Evolutionary conservation across 1,140 invertebrate genomes (phyloP).

Genomic region (Drosophila saltans): DNA sequence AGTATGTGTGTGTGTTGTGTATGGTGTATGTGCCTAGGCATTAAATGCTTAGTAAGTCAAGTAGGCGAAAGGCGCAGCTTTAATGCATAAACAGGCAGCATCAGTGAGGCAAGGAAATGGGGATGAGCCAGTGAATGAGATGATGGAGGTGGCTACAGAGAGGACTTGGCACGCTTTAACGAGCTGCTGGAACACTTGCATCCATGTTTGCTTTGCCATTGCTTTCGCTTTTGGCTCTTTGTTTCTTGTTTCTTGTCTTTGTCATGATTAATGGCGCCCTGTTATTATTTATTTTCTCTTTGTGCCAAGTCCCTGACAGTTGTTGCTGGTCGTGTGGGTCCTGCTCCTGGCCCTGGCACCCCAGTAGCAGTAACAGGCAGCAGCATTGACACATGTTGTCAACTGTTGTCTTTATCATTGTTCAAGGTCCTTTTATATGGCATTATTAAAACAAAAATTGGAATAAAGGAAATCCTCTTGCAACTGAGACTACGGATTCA

Average conservation of each 20-base stretch:
- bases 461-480: conserved; percentile 3
- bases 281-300: conserved; percentile 65
- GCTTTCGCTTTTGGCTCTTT: conserved; percentile 13
- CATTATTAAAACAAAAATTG: conserved; percentile 21
- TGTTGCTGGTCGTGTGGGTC: conserved; percentile 36
- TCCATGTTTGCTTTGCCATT: conserved; percentile 67
- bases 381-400: conserved; percentile 55
- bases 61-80: conserved; percentile 39
- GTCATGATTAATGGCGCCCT: conserved; percentile 62
- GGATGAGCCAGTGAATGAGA: background rate
- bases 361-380: background rate
- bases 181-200: conserved; percentile 56
- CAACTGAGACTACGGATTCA: background rate
- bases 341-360: conserved; percentile 6
- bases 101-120: background rate
- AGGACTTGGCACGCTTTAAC: conserved; percentile 50
- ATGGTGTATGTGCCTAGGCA: conserved; percentile 53
- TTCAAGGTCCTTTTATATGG: conserved; percentile 13
- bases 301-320: conserved; percentile 49
- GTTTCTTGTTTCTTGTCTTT: conserved; percentile 40
- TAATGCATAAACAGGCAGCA: conserved; percentile 50
- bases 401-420: conserved; percentile 31
- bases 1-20: conserved; percentile 41
- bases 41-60: conserved; percentile 71
- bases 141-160: background rate